These are phyloP conservation scores for Scalopus aquaticus DNA, from an alignment of 2,113 vertebrate species.

Conservation along the genomic window DNA sequence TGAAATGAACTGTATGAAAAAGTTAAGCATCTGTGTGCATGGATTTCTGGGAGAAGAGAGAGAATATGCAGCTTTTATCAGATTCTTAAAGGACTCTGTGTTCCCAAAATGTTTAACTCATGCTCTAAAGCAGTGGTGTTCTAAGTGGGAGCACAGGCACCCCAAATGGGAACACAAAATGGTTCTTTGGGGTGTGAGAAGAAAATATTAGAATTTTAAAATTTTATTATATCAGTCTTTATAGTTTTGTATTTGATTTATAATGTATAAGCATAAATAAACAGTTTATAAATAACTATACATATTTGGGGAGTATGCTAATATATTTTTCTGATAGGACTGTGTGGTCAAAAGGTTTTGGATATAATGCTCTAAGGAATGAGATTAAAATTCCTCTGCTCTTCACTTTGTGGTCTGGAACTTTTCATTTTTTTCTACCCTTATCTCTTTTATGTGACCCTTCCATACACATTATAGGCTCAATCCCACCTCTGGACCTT, in stretches of 20 bases:
- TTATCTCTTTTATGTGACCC: not conserved
- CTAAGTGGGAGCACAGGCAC: not conserved
- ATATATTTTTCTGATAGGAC: not conserved
- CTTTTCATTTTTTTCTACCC: not conserved
- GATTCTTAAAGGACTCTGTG: not conserved
- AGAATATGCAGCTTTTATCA: not conserved
- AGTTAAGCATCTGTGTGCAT: not conserved
- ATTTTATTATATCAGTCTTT: not conserved
- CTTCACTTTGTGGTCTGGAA: not conserved
- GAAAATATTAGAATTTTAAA: not conserved
- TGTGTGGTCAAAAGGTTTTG: slow-evolving; percentile 30
- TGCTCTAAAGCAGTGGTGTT: not conserved
- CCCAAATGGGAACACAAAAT: not conserved
- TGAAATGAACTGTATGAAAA: slow-evolving; percentile 45
- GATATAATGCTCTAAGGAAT: not conserved
- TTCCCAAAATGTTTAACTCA: not conserved
- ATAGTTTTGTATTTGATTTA: not conserved
- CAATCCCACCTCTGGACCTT: not conserved
- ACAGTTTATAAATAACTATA: slow-evolving; percentile 15
- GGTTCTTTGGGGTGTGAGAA: not conserved
- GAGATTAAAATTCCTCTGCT: slow-evolving; percentile 47
- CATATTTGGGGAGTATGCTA: not conserved
- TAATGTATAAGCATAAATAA: slow-evolving; percentile 11
- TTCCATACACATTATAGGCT: not conserved
- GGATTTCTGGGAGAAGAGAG: slow-evolving; percentile 1